Evolutionary conservation across 1,140 invertebrate species (phyloP), one percentile per base, ranked within the genome.

Genomic region (Drosophila lacertosa): DNA sequence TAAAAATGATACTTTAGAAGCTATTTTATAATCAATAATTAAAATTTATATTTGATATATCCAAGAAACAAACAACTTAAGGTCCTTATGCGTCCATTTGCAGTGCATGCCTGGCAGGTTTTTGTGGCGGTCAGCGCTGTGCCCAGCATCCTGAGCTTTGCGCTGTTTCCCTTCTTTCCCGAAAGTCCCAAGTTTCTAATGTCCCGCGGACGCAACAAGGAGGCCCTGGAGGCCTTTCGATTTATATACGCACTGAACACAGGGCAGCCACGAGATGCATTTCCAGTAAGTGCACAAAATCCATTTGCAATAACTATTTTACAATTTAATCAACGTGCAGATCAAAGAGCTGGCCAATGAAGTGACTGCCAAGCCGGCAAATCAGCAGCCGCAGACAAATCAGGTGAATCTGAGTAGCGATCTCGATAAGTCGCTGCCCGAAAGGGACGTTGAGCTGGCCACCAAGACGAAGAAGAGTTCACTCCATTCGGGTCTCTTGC

Each of bases 101-200:
- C 54, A 95, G 94, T 77, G 93, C 5, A 94, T 94, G 75, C 95
- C 93, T 97, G 96, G 96, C 94, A 96, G 66, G 91, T 97, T 6
- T 97, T 95, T 90, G 91, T 97, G 0, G 92, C 95, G 4, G 66
- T 93, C 0, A 93, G 94, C 51, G 94, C 94, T 0, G 29, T 96
- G 26, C 95, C 96, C 3, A 94, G 94, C 18, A 74, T 97, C 0
- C 69, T 95, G 4, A 94, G 94, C 5, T 93, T 93, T 1, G 44
- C 94, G 7, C 90, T 93, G 0, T 93, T 96, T 45, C 92, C 93
- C 42, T 95, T 95, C 72, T 92, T 96, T 3, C 95, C 95, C 0
- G 96, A 97, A 89, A 97, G 95, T 80, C 96, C 96, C 4, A 97
- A 97, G 90, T 97, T 96, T 89, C 91, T 96, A 0, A 95, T 97